Base-by-base conservation (phyloP, 1,140 invertebrate species). In the Pogonomyrmex barbatus region DNA sequence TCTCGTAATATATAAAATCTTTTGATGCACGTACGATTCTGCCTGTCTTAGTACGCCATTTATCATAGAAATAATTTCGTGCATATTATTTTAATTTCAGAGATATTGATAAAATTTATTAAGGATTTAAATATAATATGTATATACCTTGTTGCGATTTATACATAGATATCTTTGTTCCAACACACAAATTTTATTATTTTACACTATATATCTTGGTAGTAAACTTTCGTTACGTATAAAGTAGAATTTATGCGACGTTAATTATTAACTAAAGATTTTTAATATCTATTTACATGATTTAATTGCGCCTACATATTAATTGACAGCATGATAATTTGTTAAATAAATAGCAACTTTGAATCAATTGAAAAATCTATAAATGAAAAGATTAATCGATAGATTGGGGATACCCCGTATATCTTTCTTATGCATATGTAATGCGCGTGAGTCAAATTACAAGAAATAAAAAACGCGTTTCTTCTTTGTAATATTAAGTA, bases 381-480 rank as follows among this genome's bases (percentile, higher is more conserved):
- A 30, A 17, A 78, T 52, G 12, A 54, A 79, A 39, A 39, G 39
- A 79, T 65, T 8, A 52, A 60, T 24, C 14, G 6, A 14, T n/a
- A 54, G 5, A 2, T 76, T 5, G 24, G 39, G 36, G 14, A 81
- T 81, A 6, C 1, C 24, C 39, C 14, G 45, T n/a, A 12, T 14
- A 52, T 65, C 36, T 33, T 63, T 47, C 39, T 62, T 77, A 47
- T 62, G 14, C 24, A 67, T 67, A 65, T 67, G 76, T 14, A 67
- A 67, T 56, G 36, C 42, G 14, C 14, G 30, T 78, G 76, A 65
- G 17, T 78, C 76, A 78, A 50, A 63, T 78, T 45, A 63, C 63
- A 17, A 52, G 76, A 65, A 60, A 12, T 52, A 60, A 63, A 12
- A 65, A 2, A 39, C 8, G 60, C 45, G 42, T 78, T 65, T 39